Conservation (phyloP, 2,113 vertebrate genomes). For the Takifugu flavidus region DNA sequence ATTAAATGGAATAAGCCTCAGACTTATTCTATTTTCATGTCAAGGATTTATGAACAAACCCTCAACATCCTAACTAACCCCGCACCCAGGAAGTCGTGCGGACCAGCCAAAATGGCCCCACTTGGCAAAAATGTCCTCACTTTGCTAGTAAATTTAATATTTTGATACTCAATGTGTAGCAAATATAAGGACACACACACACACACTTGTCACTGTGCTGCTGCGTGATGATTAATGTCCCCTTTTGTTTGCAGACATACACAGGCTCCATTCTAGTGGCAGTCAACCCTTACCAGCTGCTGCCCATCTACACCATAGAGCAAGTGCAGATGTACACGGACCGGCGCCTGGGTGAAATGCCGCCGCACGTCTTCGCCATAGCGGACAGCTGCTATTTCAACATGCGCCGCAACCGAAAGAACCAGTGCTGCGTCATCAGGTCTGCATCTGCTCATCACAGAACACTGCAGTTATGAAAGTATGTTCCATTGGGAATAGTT, state of each 20-base stretch:
- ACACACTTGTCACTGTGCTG: slow-evolving; percentile 4
- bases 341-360: slow-evolving; percentile 84
- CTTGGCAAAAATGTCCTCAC: too few species aligned
- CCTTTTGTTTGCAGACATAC: slow-evolving; percentile 81
- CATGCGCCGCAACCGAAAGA: slow-evolving; percentile 83
- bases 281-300: slow-evolving; percentile 92
- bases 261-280: slow-evolving; percentile 95
- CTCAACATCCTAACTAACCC: too few species aligned
- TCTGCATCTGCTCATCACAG: slow-evolving; percentile 38
- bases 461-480: neutral
- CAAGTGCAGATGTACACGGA: slow-evolving; percentile 86
- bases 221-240: slow-evolving; percentile 15
- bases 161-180: slow-evolving; percentile 9
- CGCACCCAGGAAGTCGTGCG: too few species aligned
- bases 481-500: too few species aligned
- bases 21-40: too few species aligned
- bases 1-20: too few species aligned
- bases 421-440: slow-evolving; percentile 97
- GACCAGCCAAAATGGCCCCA: too few species aligned
- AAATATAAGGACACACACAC: slow-evolving; percentile 2
- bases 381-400: slow-evolving; percentile 95
- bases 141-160: too few species aligned
- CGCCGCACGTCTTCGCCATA: slow-evolving; percentile 91
- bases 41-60: too few species aligned
- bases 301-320: slow-evolving; percentile 89